Evolutionary conservation across 2,113 vertebrate genomes (phyloP).

Genomic region (Puntigrus tetrazona): DNA sequence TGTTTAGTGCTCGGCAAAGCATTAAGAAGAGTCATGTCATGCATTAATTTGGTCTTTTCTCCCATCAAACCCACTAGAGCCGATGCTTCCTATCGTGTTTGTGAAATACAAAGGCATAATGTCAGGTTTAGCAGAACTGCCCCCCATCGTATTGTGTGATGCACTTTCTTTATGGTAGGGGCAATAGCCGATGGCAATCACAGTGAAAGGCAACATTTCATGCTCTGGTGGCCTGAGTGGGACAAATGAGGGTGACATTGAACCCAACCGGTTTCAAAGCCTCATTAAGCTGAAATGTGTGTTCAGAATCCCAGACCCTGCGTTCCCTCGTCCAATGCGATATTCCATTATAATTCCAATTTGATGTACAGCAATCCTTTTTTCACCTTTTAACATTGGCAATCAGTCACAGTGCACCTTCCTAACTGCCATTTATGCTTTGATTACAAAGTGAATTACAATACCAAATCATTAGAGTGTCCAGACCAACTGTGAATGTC

Average conservation of each 20-base stretch:
- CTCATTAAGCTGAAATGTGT: slow-evolving; percentile 34
- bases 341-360: slow-evolving; percentile 20
- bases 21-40: background rate
- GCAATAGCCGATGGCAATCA: slow-evolving; percentile 4
- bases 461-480: background rate
- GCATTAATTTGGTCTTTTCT: background rate
- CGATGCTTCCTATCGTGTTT: background rate
- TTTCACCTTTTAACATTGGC: slow-evolving; percentile 12
- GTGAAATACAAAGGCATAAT: background rate
- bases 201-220: slow-evolving; percentile 27
- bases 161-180: background rate
- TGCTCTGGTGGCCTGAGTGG: slow-evolving; percentile 33
- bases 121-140: background rate
- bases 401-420: background rate
- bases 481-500: background rate
- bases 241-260: slow-evolving; percentile 50
- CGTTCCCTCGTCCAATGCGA: background rate
- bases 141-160: background rate
- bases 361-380: background rate
- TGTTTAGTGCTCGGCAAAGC: background rate
- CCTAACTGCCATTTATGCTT: background rate
- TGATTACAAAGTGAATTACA: background rate
- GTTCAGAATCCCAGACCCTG: slow-evolving; percentile 15
- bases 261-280: slow-evolving; percentile 33
- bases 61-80: background rate